These are phyloP conservation scores for Perccottus glenii DNA, from an alignment of 2,113 vertebrate species.

Conservation along the genomic window DNA sequence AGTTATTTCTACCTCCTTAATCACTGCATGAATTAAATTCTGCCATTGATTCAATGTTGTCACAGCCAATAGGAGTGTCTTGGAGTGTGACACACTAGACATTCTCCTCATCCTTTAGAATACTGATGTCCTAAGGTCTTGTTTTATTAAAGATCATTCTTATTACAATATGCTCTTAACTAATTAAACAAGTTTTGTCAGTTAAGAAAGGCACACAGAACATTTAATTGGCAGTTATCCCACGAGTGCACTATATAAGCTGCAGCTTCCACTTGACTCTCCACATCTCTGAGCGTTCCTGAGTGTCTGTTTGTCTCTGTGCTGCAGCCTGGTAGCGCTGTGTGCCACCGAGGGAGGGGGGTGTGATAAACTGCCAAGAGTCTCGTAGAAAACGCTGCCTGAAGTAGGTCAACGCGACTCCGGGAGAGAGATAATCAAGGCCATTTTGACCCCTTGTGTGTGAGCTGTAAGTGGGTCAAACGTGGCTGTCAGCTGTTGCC, in stretches of 20 bases:
- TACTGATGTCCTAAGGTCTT: too few species aligned
- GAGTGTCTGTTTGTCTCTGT: slow-evolving; percentile 1
- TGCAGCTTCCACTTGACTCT: background rate
- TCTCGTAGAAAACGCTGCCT: slow-evolving; percentile 58
- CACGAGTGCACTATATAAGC: background rate
- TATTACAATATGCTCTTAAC: too few species aligned
- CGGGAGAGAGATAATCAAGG: slow-evolving; percentile 76
- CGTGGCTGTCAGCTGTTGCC: slow-evolving; percentile 74
- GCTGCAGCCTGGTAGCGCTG: slow-evolving; percentile 17
- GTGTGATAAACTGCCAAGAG: slow-evolving; percentile 64
- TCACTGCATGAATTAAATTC: too few species aligned
- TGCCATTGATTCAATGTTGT: too few species aligned
- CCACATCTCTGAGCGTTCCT: slow-evolving; percentile 15
- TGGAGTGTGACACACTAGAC: too few species aligned
- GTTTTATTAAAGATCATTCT: too few species aligned
- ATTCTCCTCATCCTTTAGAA: too few species aligned
- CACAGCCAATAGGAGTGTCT: too few species aligned
- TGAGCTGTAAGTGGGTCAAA: slow-evolving; percentile 77
- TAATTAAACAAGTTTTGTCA: too few species aligned
- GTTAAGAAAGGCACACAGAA: too few species aligned
- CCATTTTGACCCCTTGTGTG: slow-evolving; percentile 75
- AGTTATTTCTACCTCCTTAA: too few species aligned
- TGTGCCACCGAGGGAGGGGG: slow-evolving; percentile 31
- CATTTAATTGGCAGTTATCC: too few species aligned
- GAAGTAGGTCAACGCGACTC: slow-evolving; percentile 75